Base-by-base conservation (phyloP, 2,888 invertebrate genomes). In the Zygaena filipendulae region DNA sequence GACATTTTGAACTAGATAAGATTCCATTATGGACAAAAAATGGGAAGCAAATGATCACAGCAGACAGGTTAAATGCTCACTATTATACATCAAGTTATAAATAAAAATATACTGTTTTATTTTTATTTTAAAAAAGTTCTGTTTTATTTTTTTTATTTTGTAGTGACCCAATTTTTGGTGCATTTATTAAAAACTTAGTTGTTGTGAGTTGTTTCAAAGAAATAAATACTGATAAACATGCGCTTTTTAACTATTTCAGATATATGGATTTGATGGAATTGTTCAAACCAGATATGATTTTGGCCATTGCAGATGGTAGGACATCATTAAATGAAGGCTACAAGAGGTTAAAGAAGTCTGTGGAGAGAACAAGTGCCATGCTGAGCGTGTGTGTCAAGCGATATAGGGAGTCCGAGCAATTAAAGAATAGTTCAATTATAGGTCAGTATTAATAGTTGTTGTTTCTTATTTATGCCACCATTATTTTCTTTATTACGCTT, bases 261-360 rank as follows among this genome's bases (percentile, higher is more conserved):
- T 91, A 90, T 61, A 89, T 95, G 87, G 84, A 90, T 47, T 55
- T 89, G 19, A 85, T 93, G 41, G 89, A 92, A 68, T 63, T 82
- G 13, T 87, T 89, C 57, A 84, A 85, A 59, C 94, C 95, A 20
- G 91, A 93, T 59, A 84, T 92, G 53, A 92, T 90, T 68, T 86
- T 91, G 57, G 85, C 88, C 8, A 71, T 95, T 45, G 88, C 88
- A 55, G 95, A 95, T 81, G 86, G 87, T 20, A 87, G 89, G 45
- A 90, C 87, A 21, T 82, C 87, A 50, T 58, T 72, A 4, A 67
- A 77, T 20, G 89, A 90, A 51, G 75, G 87, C 0, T 74, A 77
- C 25, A 95, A 94, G 59, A 80, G 93, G 32, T 55, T 87, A 8
- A 52, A 53, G 1, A 94, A 92, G 59, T 83, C 92, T 3, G 83